These are phyloP conservation scores for Neogobius melanostomus DNA, from an alignment of 2,113 vertebrate species.

Conservation along the genomic window DNA sequence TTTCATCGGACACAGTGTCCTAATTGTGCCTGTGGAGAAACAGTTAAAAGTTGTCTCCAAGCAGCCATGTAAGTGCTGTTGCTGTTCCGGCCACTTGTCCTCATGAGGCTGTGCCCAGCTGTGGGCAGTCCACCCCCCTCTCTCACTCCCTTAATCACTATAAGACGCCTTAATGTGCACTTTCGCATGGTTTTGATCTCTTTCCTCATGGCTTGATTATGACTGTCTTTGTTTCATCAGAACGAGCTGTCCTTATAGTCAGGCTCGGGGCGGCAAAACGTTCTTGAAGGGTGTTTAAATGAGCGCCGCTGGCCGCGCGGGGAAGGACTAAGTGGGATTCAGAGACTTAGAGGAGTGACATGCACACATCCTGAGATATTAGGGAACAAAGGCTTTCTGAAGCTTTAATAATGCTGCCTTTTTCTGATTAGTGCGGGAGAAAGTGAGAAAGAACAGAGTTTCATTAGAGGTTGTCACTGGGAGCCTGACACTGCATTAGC, in stretches of 20 bases:
- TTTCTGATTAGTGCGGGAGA: constrained; percentile 48
- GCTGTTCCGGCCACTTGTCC: constrained; percentile 16
- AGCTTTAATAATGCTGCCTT: constrained; percentile 53
- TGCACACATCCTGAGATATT: constrained; percentile 34
- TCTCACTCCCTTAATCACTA: constrained; percentile 17
- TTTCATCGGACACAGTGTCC: constrained; percentile 17
- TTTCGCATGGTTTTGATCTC: constrained; percentile 32
- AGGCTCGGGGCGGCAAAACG: constrained; percentile 28
- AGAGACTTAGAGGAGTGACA: constrained; percentile 42
- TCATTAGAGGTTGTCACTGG: constrained; percentile 60
- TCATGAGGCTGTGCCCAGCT: constrained; percentile 31
- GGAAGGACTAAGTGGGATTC: constrained; percentile 28
- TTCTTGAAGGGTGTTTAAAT: constrained; percentile 44
- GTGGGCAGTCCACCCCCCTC: constrained; percentile 44
- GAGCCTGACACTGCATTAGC: constrained; percentile 42
- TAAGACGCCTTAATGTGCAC: constrained; percentile 26
- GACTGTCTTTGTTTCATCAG: constrained; percentile 18
- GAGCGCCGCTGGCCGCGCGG: constrained; percentile 20
- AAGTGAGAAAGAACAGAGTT: constrained; percentile 46
- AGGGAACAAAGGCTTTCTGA: constrained; percentile 42
- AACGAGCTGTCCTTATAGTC: constrained; percentile 2
- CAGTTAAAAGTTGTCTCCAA: constrained; percentile 50
- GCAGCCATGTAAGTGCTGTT: constrained; percentile 27
- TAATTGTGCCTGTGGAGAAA: constrained; percentile 25
- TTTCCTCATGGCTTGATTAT: constrained; percentile 38